Conservation (phyloP, 2,113 vertebrate genomes). For the Amblyopsis rosae region DNA sequence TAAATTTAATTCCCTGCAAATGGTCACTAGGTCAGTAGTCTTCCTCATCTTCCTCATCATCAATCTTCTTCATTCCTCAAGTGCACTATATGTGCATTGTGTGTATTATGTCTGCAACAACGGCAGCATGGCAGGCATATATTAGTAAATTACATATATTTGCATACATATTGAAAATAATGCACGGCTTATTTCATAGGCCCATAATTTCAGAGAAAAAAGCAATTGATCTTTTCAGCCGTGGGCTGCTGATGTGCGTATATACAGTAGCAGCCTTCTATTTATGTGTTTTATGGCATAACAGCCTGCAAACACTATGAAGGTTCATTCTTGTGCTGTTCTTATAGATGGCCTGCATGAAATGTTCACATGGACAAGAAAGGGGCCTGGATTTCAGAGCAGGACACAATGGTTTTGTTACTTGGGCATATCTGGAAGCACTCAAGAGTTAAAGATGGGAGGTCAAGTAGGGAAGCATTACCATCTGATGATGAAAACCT, state of each 20-base stretch:
- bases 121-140: background rate
- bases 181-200: constrained; percentile 2
- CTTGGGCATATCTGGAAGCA: no score
- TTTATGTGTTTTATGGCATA: constrained; percentile 19
- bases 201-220: background rate
- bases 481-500: no score
- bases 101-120: background rate
- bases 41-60: background rate
- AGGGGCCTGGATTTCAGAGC: no score
- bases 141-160: constrained; percentile 9
- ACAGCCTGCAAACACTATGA: no score
- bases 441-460: background rate
- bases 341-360: no score
- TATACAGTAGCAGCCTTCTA: constrained; percentile 2
- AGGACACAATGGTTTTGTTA: no score
- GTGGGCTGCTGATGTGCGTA: background rate
- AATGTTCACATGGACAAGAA: no score
- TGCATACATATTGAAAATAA: background rate
- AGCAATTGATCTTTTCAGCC: constrained; percentile 29
- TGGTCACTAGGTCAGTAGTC: no score
- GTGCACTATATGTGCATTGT: background rate
- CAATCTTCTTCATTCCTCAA: background rate
- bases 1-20: no score
- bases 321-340: no score
- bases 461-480: background rate